Conservation (phyloP, 2,113 vertebrate species). For the Heterotis niloticus region DNA sequence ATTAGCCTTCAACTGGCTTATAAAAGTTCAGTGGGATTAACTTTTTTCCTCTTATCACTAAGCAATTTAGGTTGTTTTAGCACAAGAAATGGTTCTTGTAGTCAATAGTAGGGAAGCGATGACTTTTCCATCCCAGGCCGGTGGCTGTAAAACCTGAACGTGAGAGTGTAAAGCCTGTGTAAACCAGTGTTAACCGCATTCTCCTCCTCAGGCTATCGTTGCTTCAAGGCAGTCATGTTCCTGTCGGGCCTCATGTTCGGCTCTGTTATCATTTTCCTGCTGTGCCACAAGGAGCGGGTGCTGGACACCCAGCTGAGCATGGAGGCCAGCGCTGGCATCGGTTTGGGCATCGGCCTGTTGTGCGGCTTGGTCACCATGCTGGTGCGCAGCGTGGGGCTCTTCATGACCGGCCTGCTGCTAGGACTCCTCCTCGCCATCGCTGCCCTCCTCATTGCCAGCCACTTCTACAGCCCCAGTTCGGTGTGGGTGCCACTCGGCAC, state of each 20-base stretch:
- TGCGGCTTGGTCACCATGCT: conserved; percentile 84
- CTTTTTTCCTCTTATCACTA: too few relatives aligned
- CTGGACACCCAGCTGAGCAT: conserved; percentile 82
- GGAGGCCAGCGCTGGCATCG: conserved; percentile 78
- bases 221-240: conserved; percentile 88
- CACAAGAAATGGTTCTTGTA: too few relatives aligned
- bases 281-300: conserved; percentile 81
- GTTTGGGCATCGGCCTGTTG: conserved; percentile 79
- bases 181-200: not conserved
- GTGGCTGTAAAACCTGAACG: not conserved
- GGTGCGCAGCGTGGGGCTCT: conserved; percentile 81
- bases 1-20: not conserved
- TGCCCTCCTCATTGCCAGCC: conserved; percentile 66
- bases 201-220: conserved; percentile 70
- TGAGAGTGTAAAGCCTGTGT: not conserved
- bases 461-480: conserved; percentile 71
- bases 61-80: too few relatives aligned
- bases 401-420: conserved; percentile 80
- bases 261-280: conserved; percentile 77
- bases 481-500: conserved; percentile 79
- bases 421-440: conserved; percentile 75
- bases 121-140: not conserved
- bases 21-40: too few relatives aligned
- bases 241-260: conserved; percentile 82
- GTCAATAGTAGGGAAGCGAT: too few relatives aligned